Conservation (phyloP, 2,797 vertebrate genomes). For the Graptemys geographica region DNA sequence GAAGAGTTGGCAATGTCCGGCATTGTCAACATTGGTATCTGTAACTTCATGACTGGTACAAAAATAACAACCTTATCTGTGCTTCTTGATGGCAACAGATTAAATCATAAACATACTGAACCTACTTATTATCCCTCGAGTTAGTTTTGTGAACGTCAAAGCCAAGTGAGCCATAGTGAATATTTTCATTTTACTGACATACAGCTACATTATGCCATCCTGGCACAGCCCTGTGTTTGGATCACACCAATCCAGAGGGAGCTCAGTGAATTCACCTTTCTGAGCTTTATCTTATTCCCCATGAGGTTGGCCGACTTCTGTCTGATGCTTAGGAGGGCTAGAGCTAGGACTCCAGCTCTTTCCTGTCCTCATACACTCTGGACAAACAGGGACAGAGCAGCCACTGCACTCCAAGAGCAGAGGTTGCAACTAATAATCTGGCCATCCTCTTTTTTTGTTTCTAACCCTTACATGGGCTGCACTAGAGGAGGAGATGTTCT, state of each 20-base stretch:
- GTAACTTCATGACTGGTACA: background rate
- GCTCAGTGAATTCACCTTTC: background rate
- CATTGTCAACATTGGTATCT: background rate
- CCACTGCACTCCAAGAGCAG: background rate
- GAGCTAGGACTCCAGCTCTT: background rate
- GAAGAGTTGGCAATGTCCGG: background rate
- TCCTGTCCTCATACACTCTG: background rate
- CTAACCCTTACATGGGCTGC: background rate
- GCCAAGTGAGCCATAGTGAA: background rate
- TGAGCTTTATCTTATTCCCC: background rate
- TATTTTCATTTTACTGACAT: background rate
- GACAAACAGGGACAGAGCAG: background rate
- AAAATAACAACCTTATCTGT: background rate
- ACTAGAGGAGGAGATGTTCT: background rate
- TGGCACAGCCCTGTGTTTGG: fast-evolving
- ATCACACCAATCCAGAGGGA: background rate
- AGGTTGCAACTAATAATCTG: background rate
- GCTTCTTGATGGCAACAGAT: background rate
- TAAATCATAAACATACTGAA: background rate
- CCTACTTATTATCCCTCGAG: background rate
- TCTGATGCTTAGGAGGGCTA: background rate
- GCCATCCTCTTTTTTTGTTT: background rate
- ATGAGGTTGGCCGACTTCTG: background rate
- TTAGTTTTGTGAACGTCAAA: background rate
- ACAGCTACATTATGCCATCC: background rate